Conservation (phyloP, 1,140 invertebrate species). For the Dreissena rostriformis region DNA sequence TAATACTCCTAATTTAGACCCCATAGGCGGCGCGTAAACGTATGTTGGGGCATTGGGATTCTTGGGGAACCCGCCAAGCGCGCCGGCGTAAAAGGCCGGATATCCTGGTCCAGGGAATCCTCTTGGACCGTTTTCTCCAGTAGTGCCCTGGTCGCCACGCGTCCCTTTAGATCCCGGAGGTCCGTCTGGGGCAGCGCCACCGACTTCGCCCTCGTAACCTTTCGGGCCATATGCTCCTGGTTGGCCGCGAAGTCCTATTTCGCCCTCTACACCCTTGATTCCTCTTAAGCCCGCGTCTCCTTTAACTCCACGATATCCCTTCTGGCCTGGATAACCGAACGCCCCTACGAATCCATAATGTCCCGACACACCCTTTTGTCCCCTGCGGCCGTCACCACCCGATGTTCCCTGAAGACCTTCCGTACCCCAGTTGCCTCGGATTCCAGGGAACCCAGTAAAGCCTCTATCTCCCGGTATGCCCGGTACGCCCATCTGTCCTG, state of each 20-base stretch:
- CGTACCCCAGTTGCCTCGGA: slow-evolving; percentile 28
- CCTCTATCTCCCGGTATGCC: slow-evolving; percentile 31
- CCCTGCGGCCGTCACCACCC: slow-evolving; percentile 39
- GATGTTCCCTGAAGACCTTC: slow-evolving; percentile 38
- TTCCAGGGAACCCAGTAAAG: slow-evolving; percentile 50
- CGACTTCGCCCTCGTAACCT: slow-evolving; percentile 43
- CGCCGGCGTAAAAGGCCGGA: slow-evolving; percentile 42
- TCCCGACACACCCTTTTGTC: slow-evolving; percentile 38
- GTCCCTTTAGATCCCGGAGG: slow-evolving; percentile 32
- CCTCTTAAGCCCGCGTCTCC: slow-evolving; percentile 16
- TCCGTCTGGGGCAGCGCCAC: slow-evolving; percentile 5
- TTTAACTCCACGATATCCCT: slow-evolving; percentile 18
- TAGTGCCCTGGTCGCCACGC: slow-evolving; percentile 25
- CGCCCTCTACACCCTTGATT: slow-evolving; percentile 37
- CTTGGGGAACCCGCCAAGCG: slow-evolving; percentile 37
- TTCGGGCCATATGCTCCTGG: slow-evolving; percentile 35
- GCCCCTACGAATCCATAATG: slow-evolving; percentile 47
- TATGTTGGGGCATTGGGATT: slow-evolving; percentile 41
- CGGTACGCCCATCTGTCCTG: neutral
- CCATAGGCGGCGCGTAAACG: slow-evolving; percentile 8
- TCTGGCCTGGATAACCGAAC: slow-evolving; percentile 35
- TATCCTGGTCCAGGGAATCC: slow-evolving; percentile 39
- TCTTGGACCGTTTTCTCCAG: slow-evolving; percentile 7
- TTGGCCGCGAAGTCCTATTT: slow-evolving; percentile 12
- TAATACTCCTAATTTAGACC: slow-evolving; percentile 1